phyloP scores from a whole-genome alignment of 2,888 invertebrate species.

The Ctenicera cuprea region DNA sequence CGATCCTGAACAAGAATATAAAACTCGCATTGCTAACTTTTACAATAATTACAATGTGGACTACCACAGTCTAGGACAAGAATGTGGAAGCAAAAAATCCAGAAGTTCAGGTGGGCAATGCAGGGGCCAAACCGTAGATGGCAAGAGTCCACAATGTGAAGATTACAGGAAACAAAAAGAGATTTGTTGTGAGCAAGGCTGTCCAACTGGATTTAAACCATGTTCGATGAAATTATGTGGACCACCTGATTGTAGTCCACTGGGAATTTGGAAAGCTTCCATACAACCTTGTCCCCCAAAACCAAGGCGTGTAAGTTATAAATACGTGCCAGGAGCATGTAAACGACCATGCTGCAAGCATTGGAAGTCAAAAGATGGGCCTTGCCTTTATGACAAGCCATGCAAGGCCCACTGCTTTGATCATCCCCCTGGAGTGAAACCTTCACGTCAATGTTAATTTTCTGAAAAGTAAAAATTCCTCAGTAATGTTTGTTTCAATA shows the following conservation, averaged over 20 bases:
- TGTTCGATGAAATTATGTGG: conserved; percentile 67
- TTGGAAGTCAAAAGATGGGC: conserved; percentile 67
- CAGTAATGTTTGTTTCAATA: conserved; percentile 2
- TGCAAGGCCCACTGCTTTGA: conserved; percentile 70
- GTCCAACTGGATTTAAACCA: conserved; percentile 70
- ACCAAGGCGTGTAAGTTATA: conserved; percentile 59
- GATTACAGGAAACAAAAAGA: conserved; percentile 56
- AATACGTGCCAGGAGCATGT: conserved; percentile 63
- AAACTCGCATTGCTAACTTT: conserved; percentile 64
- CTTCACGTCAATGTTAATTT: conserved; percentile 40
- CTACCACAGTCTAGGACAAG: conserved; percentile 58
- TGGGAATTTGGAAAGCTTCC: conserved; percentile 67
- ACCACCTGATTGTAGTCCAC: conserved; percentile 66
- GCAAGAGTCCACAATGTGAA: conserved; percentile 62
- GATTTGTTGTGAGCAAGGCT: conserved; percentile 53
- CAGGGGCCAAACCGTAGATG: conserved; percentile 57
- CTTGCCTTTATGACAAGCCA: conserved; percentile 67
- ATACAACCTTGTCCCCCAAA: conserved; percentile 68
- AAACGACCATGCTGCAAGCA: conserved; percentile 69
- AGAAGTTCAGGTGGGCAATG: neutral
- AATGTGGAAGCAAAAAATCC: neutral
- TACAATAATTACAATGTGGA: conserved; percentile 69
- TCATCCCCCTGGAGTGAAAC: conserved; percentile 64
- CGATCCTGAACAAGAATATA: conserved; percentile 39
- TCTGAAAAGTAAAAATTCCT: conserved; percentile 17